These are phyloP conservation scores for Danaus plexippus DNA, from an alignment of 1,140 invertebrate species.

Conservation along the genomic window DNA sequence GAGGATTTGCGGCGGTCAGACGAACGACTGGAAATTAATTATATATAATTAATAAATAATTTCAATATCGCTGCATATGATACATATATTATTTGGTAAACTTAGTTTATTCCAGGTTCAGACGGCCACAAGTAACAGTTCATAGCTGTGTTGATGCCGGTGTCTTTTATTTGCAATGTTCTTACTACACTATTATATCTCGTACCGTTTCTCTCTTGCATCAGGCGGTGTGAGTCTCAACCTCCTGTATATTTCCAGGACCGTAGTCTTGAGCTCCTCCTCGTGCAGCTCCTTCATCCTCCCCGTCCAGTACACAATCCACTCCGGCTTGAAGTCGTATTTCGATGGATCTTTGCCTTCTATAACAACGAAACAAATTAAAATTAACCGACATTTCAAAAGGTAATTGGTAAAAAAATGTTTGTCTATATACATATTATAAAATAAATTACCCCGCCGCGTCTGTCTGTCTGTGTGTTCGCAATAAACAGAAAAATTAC, in stretches of 20 bases:
- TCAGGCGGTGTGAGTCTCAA: slow-evolving; percentile 41
- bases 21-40: slow-evolving; percentile 19
- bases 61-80: no score
- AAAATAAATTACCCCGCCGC: no score
- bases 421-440: no score
- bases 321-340: slow-evolving; percentile 89
- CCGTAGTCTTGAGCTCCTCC: slow-evolving; percentile 74
- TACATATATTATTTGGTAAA: no score
- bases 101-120: no score
- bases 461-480: no score
- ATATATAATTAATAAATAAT: no score
- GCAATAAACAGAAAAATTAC: no score
- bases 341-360: slow-evolving; percentile 83
- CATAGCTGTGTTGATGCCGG: no score
- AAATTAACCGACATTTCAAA: no score
- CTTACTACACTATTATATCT: not conserved
- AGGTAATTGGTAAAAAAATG: no score
- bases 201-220: slow-evolving; percentile 12
- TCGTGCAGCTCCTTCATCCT: slow-evolving; percentile 83
- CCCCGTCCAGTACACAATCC: slow-evolving; percentile 87
- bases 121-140: no score
- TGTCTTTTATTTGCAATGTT: not conserved
- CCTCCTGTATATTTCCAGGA: slow-evolving; percentile 70
- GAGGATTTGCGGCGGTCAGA: slow-evolving; percentile 18
- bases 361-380: slow-evolving; percentile 14